Evolutionary conservation across 2,888 invertebrate species (phyloP).

Genomic region (Drosophila differens): DNA sequence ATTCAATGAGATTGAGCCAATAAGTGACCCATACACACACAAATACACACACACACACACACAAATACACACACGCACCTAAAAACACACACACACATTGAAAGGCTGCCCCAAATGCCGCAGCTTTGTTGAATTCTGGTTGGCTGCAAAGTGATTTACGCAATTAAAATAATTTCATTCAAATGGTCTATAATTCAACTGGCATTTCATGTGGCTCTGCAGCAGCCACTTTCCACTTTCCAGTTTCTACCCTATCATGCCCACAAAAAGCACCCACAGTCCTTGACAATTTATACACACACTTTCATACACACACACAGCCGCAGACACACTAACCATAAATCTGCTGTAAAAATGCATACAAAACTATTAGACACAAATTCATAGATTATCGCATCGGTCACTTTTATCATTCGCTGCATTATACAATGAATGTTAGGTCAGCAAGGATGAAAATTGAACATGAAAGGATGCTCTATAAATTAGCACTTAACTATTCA

Average conservation of each 20-base stretch:
- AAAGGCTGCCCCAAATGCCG: conserved; percentile 49
- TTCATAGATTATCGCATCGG: conserved; percentile 44
- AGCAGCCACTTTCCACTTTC: conserved; percentile 55
- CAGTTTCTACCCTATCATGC: conserved; percentile 27
- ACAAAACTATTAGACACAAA: conserved; percentile 51
- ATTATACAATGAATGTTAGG: conserved; percentile 2
- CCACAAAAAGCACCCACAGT: conserved; percentile 29
- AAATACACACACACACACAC: conserved; percentile 10
- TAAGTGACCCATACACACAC: conserved; percentile 60
- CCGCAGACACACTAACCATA: conserved; percentile 35
- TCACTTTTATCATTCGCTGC: conserved; percentile 34
- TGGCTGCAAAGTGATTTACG: conserved; percentile 79
- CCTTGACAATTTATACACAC: conserved; percentile 44
- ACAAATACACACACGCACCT: conserved; percentile 20
- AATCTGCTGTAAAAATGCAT: conserved; percentile 55
- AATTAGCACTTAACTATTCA: neutral
- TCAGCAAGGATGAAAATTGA: neutral
- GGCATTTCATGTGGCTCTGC: conserved; percentile 69
- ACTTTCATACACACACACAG: neutral
- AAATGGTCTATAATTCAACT: conserved; percentile 79
- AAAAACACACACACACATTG: neutral
- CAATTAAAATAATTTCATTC: conserved; percentile 81
- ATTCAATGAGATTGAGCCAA: conserved; percentile 73
- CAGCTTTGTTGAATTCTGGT: conserved; percentile 74
- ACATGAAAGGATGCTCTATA: neutral